These are phyloP conservation scores for Mactromeris polynyma DNA, from an alignment of 2,888 invertebrate genomes.

Conservation along the genomic window DNA sequence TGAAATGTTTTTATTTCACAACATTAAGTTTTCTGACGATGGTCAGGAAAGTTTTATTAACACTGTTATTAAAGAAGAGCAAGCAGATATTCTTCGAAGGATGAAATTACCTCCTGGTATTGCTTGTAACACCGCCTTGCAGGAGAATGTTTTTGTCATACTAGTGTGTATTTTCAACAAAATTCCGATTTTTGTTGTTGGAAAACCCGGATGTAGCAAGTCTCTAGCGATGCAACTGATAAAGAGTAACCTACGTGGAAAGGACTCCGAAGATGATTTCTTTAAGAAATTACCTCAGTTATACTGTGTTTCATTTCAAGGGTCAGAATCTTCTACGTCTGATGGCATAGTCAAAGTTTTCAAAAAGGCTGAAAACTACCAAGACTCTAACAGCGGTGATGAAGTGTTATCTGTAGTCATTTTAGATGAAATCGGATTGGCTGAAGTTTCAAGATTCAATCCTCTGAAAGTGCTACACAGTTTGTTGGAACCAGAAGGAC, in stretches of 20 bases:
- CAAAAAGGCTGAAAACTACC: slow-evolving; percentile 76
- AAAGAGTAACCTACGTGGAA: slow-evolving; percentile 75
- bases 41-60: slow-evolving; percentile 46
- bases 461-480: slow-evolving; percentile 80
- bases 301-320: slow-evolving; percentile 77
- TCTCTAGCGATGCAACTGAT: slow-evolving; percentile 78
- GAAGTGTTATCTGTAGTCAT: slow-evolving; percentile 78
- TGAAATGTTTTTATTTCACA: slow-evolving; percentile 26
- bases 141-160: slow-evolving; percentile 79
- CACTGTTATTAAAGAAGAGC: slow-evolving; percentile 66
- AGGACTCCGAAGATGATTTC: slow-evolving; percentile 74
- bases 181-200: slow-evolving; percentile 78
- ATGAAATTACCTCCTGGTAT: slow-evolving; percentile 76
- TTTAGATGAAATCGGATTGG: slow-evolving; percentile 81
- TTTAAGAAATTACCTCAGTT: slow-evolving; percentile 73
- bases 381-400: slow-evolving; percentile 62
- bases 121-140: slow-evolving; percentile 75
- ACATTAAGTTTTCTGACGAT: not conserved
- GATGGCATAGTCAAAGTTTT: slow-evolving; percentile 79
- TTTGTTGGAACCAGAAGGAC: slow-evolving; percentile 74
- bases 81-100: slow-evolving; percentile 70
- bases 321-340: slow-evolving; percentile 79
- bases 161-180: slow-evolving; percentile 75
- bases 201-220: slow-evolving; percentile 80
- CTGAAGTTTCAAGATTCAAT: slow-evolving; percentile 79